Percentiles rank a stretch among this genome's conserved stretches.
Evolutionary conservation across 2,888 invertebrate species (phyloP).

Genomic region (Himalopsyche japonica): DNA sequence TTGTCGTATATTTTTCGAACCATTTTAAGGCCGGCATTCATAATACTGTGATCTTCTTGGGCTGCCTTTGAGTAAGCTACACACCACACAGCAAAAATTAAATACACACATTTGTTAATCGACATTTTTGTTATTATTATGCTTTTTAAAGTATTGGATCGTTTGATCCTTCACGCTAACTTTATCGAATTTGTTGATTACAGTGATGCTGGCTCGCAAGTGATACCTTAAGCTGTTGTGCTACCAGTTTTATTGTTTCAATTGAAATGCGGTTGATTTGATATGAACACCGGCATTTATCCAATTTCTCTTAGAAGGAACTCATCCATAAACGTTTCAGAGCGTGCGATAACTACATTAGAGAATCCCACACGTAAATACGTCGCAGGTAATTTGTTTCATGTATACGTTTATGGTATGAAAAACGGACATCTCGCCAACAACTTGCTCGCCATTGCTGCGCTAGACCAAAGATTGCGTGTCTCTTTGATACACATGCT

Average conservation of each 20-base stretch:
- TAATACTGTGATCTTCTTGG: slow-evolving; percentile 49
- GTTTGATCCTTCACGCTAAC: neutral
- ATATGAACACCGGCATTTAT: slow-evolving; percentile 36
- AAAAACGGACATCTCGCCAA: neutral
- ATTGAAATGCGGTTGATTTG: slow-evolving; percentile 26
- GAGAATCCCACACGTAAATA: slow-evolving; percentile 12
- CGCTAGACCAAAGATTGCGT: neutral
- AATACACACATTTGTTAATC: slow-evolving; percentile 29
- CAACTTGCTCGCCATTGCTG: neutral
- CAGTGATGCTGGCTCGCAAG: neutral
- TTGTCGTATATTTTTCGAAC: slow-evolving; percentile 62
- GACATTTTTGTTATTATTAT: neutral
- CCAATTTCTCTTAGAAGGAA: slow-evolving; percentile 37
- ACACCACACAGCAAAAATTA: slow-evolving; percentile 33
- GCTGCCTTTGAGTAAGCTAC: slow-evolving; percentile 44
- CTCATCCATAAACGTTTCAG: slow-evolving; percentile 57
- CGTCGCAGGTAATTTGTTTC: neutral
- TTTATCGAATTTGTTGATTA: neutral
- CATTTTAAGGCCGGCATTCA: slow-evolving; percentile 55
- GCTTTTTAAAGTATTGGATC: neutral
- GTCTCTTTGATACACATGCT: neutral
- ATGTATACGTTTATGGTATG: neutral
- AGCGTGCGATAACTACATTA: slow-evolving; percentile 62
- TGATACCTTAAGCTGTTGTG: slow-evolving; percentile 2
- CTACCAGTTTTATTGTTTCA: slow-evolving; percentile 28